Evolutionary conservation across 1,140 invertebrate genomes (phyloP), one percentile per base, ranked within the genome.

Genomic region (Helicoverpa zea): DNA sequence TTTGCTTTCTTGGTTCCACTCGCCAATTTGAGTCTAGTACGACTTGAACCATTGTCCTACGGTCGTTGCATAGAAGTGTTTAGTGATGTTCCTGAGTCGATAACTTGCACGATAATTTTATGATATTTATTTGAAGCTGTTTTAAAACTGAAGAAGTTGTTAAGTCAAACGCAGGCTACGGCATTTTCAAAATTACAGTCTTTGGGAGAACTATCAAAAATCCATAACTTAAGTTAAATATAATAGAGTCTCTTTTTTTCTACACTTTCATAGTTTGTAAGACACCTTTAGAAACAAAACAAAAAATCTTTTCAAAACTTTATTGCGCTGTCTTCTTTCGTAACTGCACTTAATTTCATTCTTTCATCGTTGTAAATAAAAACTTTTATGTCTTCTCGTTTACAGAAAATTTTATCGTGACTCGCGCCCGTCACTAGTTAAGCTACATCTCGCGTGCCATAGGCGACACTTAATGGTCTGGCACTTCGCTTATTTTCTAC

Each of bases 401-500:
- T 54, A 7, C 35, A 9, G 1, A 1, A 11, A 52, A 29, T 14
- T 56, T 70, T 76, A 79, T 80, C 77, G 83, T 82, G 47, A 81
- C 14, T 14, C 3, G 29, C 2, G 68, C 43, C 13, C 81, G 68
- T 30, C 83, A 54, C 81, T 86, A 83, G 11, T 66, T 52, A 58
- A 74, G 75, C 59, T 78, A 61, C 75, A 75, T 61, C 61, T 83
- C 70, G 82, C 78, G 81, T 79, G 66, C 76, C 74, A 81, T 70
- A 78, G 82, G 52, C 73, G 58, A 83, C 83, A 85, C 85, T 85
- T 87, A 87, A 87, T 87, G 85, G 85, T 74, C 78, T 59, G 76
- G 79, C 82, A 84, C 86, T 87, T 81, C 83, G 84, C 84, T 87
- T 82, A 85, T 84, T 85, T 84, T 85, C 85, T 73, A 84, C 85